Conservation (phyloP, 2,113 vertebrate genomes). For the Larimichthys polyactis region DNA sequence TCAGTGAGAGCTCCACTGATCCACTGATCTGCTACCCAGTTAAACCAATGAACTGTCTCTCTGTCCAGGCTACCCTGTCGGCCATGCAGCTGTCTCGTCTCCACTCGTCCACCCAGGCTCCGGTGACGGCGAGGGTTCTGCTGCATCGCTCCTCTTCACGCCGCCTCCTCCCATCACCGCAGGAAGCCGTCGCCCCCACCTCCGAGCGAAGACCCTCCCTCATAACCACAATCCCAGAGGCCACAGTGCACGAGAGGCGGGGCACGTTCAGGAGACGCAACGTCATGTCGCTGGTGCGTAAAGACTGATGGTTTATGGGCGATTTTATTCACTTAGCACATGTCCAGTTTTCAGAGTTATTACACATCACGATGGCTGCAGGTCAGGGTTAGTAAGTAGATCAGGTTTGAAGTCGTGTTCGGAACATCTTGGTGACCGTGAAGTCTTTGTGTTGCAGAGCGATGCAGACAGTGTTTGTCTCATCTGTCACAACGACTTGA, state of each 20-base stretch:
- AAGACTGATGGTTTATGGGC: not conserved
- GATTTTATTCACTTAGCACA: not conserved
- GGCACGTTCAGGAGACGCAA: slow-evolving; percentile 85
- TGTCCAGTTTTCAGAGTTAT: too few relatives aligned
- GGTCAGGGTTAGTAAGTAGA: too few relatives aligned
- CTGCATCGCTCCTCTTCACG: slow-evolving; percentile 79
- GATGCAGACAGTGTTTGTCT: slow-evolving; percentile 77
- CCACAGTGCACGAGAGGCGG: slow-evolving; percentile 81
- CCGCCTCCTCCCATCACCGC: slow-evolving; percentile 56
- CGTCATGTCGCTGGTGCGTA: slow-evolving; percentile 86
- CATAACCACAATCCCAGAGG: slow-evolving; percentile 83
- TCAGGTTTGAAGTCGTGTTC: too few relatives aligned
- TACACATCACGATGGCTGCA: too few relatives aligned
- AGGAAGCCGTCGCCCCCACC: slow-evolving; percentile 52
- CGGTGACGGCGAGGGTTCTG: slow-evolving; percentile 78
- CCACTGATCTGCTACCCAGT: not conserved
- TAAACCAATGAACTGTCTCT: not conserved
- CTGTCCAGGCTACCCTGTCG: slow-evolving; percentile 82
- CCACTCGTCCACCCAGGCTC: slow-evolving; percentile 75
- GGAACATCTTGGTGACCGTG: too few relatives aligned
- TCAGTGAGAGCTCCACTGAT: too few relatives aligned
- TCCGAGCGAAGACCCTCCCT: slow-evolving; percentile 67
- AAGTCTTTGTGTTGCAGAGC: slow-evolving; percentile 70
- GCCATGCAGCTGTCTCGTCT: slow-evolving; percentile 82
- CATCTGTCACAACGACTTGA: slow-evolving; percentile 78